Conservation (phyloP, 1,140 invertebrate species). For the Saccostrea glomerata region DNA sequence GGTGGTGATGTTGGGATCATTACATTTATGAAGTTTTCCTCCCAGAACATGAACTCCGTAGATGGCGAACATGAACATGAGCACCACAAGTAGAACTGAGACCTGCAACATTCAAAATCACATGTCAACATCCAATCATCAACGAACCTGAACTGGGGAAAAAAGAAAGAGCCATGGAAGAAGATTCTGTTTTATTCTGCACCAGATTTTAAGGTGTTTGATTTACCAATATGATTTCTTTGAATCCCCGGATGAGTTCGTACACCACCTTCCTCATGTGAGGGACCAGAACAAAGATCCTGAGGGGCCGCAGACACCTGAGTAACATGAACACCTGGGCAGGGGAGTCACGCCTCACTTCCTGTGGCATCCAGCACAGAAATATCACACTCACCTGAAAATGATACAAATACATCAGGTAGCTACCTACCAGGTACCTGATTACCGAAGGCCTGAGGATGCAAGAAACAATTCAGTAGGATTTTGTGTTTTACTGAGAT, state of each 20-base stretch:
- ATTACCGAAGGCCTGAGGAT: no score
- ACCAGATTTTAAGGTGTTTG: neutral
- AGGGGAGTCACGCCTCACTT: slow-evolving; percentile 89
- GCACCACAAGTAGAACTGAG: slow-evolving; percentile 96
- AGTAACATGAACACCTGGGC: slow-evolving; percentile 98
- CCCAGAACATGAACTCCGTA: slow-evolving; percentile 99
- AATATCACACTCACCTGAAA: slow-evolving; percentile 86
- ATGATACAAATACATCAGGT: neutral
- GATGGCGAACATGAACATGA: slow-evolving; percentile 99
- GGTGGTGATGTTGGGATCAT: slow-evolving; percentile 92
- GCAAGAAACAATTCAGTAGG: no score
- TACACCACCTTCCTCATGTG: slow-evolving; percentile 99
- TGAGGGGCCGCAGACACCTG: slow-evolving; percentile 94
- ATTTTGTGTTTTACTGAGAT: no score
- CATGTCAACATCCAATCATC: neutral
- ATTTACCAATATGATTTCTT: slow-evolving; percentile 96
- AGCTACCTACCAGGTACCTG: no score
- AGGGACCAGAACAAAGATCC: slow-evolving; percentile 98
- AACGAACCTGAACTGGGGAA: no score
- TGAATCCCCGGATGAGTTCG: slow-evolving; percentile 98
- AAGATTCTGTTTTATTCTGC: no score
- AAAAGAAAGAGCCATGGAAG: no score
- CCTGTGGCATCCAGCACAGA: slow-evolving; percentile 96
- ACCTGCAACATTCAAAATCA: slow-evolving; percentile 82
- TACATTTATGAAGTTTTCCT: slow-evolving; percentile 96